Evolutionary conservation across 2,888 invertebrate species (phyloP).

Genomic region (Spodoptera littoralis): DNA sequence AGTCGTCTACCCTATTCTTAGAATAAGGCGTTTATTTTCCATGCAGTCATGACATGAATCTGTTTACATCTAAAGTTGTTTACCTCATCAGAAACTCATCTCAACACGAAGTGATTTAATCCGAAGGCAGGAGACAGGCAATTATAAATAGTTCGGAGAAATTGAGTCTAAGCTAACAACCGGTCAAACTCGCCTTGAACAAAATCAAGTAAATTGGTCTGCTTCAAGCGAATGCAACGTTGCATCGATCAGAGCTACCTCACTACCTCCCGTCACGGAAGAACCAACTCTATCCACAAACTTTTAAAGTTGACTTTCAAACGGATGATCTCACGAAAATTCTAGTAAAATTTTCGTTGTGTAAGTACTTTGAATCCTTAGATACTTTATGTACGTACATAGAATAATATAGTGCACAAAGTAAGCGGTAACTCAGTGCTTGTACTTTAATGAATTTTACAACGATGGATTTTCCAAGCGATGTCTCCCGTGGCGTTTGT

Average conservation of each 20-base stretch:
- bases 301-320: constrained; percentile 52
- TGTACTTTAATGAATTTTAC: constrained; percentile 72
- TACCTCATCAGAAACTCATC: constrained; percentile 37
- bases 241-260: constrained; percentile 70
- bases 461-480: constrained; percentile 60
- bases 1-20: no score
- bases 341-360: constrained; percentile 70
- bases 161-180: constrained; percentile 54
- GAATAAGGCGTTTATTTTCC: no score
- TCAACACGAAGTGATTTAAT: constrained; percentile 28
- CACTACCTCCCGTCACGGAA: constrained; percentile 35
- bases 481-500: constrained; percentile 9
- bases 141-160: constrained; percentile 57
- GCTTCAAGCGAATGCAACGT: constrained; percentile 73
- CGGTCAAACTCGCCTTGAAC: constrained; percentile 65
- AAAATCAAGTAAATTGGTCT: constrained; percentile 81
- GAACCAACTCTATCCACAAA: constrained; percentile 48
- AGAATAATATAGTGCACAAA: constrained; percentile 70
- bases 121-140: constrained; percentile 43
- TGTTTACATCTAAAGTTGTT: constrained; percentile 24
- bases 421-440: constrained; percentile 63
- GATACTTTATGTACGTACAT: constrained; percentile 74
- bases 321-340: constrained; percentile 58
- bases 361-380: constrained; percentile 72
- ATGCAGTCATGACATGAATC: no score